Evolutionary conservation across 2,113 vertebrate species (phyloP).

Genomic region (Barbus barbus): DNA sequence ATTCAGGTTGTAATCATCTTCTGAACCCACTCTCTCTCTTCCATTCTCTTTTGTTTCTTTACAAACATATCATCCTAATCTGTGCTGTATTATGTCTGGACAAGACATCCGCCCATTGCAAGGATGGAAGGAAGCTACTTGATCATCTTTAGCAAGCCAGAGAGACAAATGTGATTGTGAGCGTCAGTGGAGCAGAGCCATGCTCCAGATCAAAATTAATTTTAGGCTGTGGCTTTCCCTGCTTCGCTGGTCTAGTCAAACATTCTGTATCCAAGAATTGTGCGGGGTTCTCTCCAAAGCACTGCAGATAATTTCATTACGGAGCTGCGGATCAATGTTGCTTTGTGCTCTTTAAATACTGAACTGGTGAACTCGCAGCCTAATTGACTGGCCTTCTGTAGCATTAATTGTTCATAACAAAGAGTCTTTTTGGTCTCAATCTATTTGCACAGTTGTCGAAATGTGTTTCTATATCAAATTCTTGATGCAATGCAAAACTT

Average conservation of each 20-base stretch:
- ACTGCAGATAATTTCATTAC: conserved; percentile 38
- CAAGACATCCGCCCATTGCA: neutral
- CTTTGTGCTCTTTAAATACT: conserved; percentile 36
- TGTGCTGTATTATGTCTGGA: neutral
- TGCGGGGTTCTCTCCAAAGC: conserved; percentile 19
- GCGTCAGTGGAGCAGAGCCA: conserved; percentile 30
- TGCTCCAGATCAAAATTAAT: conserved; percentile 19
- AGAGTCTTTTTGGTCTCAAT: neutral
- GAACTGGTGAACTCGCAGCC: conserved; percentile 19
- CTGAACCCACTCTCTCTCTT: neutral
- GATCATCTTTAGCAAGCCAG: conserved; percentile 29
- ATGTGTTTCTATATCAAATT: neutral
- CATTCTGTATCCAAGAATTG: conserved; percentile 5
- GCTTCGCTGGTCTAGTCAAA: conserved; percentile 14
- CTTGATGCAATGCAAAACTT: neutral
- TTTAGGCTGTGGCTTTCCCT: conserved; percentile 21
- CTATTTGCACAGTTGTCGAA: neutral
- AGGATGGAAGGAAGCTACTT: neutral
- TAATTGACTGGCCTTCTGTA: conserved; percentile 11
- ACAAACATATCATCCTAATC: conserved; percentile 16
- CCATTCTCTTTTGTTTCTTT: neutral
- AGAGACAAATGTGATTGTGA: conserved; percentile 43
- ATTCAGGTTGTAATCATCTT: neutral
- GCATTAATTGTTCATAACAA: conserved; percentile 9
- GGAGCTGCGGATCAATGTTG: conserved; percentile 10